Base-by-base conservation (phyloP, 1,140 invertebrate genomes). In the Eurosta solidaginis region DNA sequence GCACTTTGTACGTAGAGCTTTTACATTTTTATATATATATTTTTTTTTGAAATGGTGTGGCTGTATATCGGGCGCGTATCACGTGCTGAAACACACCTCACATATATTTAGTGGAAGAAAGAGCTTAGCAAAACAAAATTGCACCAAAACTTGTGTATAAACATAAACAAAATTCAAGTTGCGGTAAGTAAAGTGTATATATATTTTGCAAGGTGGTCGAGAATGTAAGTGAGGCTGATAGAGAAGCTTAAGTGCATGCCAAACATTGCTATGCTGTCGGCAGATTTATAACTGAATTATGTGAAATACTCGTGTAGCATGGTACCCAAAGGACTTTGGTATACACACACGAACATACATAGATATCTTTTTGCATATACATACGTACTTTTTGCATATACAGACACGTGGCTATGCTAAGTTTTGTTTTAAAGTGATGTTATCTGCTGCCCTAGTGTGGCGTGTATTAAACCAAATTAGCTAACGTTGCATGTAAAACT, bases 1-100 rank as follows among this genome's bases (percentile, higher is more conserved):
- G 59, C 59, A 40, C 20, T n/a, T 68, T 68, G 33, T n/a, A n/a
- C n/a, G n/a, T 68, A 20, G 59, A 68, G 59, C 59, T 68, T 68
- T 68, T 36, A 33, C 54, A 36, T 52, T 47, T 47, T 47, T 47
- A 12, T 12, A 47, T 14, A 17, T 12, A 17, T 47, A 52, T 22
- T 22, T 27, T 29, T 0, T 25, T n/a, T 17, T 4, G 20, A 54
- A 10, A 5, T 29, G 12, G 33, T 10, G n/a, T 17, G 36, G 20
- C 33, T 17, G 14, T 33, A 59, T 36, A 17, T 33, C 14, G 5
- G 54, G 3, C 27, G 54, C 14, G n/a, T 7, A 33, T 68, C 59
- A 68, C 59, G 59, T 68, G 59, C n/a, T 42, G 59, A 5, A 2
- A 40, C 20, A 68, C 40, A n/a, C 59, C 20, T 7, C 33, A 20